Evolutionary conservation across 2,888 invertebrate species (phyloP).

Genomic region (Onthophagus sagittarius): DNA sequence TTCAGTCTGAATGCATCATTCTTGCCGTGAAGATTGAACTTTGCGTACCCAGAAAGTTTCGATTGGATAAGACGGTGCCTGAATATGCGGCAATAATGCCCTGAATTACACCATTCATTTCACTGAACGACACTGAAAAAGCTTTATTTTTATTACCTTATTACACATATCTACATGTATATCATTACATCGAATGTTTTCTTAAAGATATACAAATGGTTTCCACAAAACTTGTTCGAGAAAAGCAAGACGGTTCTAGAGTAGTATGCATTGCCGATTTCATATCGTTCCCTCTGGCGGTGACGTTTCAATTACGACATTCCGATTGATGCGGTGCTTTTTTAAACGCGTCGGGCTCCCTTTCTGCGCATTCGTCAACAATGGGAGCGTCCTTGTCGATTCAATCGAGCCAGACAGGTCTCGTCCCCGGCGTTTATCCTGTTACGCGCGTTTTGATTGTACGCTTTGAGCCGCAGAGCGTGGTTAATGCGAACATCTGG

Average conservation of each 20-base stretch:
- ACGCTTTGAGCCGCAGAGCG: neutral
- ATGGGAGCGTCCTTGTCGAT: neutral
- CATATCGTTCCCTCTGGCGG: neutral
- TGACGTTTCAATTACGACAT: neutral
- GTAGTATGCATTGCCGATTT: neutral
- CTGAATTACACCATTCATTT: too few species aligned
- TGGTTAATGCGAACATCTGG: neutral
- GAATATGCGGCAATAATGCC: too few species aligned
- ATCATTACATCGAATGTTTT: too few species aligned
- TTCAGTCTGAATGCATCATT: too few species aligned
- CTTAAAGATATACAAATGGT: slow-evolving; percentile 13
- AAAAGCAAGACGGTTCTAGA: neutral
- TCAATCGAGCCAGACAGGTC: neutral
- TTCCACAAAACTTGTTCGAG: slow-evolving; percentile 1
- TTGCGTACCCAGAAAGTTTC: too few species aligned
- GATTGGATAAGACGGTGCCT: too few species aligned
- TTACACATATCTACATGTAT: too few species aligned
- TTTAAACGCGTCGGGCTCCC: neutral
- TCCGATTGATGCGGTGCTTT: neutral
- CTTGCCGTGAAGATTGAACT: too few species aligned
- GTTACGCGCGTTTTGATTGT: neutral
- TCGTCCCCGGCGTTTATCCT: neutral
- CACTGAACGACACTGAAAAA: too few species aligned
- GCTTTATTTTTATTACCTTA: too few species aligned
- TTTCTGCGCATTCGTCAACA: neutral